phyloP scores from a whole-genome alignment of 1,140 invertebrate genomes.

The Proales similis region DNA sequence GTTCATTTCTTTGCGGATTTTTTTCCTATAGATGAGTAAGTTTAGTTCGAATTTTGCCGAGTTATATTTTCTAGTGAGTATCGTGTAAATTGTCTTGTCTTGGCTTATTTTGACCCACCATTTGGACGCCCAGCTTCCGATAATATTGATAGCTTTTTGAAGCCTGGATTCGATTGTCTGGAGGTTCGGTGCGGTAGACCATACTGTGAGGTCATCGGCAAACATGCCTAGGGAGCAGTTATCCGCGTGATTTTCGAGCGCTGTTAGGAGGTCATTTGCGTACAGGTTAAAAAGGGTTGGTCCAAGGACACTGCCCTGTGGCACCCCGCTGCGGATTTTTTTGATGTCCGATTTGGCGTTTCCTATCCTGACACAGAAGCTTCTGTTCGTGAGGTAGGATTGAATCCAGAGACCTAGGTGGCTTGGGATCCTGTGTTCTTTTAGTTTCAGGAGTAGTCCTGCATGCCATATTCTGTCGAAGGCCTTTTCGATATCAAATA shows the following conservation, averaged over 20 bases:
- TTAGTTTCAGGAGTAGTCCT: background rate
- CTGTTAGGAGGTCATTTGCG: constrained; percentile 23
- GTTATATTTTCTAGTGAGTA: background rate
- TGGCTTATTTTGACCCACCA: background rate
- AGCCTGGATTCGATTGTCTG: constrained; percentile 1
- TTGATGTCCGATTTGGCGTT: background rate
- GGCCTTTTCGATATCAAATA: background rate
- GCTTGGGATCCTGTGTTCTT: background rate
- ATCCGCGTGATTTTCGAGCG: background rate
- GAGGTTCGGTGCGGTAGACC: background rate
- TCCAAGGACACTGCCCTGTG: background rate
- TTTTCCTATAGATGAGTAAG: background rate
- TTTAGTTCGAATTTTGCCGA: constrained; percentile 1
- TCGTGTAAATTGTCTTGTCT: background rate
- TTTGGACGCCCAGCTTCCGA: background rate
- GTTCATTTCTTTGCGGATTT: constrained; percentile 1
- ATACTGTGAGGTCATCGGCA: constrained; percentile 24
- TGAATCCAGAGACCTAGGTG: background rate
- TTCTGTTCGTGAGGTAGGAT: background rate
- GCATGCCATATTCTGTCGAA: background rate
- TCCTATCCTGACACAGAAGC: background rate
- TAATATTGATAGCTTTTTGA: constrained; percentile 17
- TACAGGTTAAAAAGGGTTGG: constrained; percentile 2
- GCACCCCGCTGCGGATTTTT: constrained; percentile 5
- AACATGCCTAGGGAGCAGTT: background rate